Evolutionary conservation across 2,888 invertebrate species (phyloP).

Genomic region (Spicauda simplicius): DNA sequence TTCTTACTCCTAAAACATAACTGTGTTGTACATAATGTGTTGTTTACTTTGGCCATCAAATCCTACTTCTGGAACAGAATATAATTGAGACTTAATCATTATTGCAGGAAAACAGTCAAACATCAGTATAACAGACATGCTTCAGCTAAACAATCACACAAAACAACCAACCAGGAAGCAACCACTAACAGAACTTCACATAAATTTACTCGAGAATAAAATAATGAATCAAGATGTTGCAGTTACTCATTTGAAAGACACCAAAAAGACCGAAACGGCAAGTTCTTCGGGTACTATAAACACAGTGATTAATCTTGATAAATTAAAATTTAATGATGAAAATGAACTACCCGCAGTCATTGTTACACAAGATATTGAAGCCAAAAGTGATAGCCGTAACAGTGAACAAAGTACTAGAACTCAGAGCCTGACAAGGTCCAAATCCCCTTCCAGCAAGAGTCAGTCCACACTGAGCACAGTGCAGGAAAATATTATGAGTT

Average conservation of each 20-base stretch:
- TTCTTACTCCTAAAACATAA: no score
- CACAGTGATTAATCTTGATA: conserved; percentile 64
- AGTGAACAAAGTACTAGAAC: conserved; percentile 42
- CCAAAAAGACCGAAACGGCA: conserved; percentile 59
- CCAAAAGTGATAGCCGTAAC: conserved; percentile 31
- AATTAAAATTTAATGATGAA: conserved; percentile 51
- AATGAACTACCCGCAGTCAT: conserved; percentile 54
- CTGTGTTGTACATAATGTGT: no score
- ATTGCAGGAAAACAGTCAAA: conserved; percentile 68
- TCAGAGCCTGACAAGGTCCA: conserved; percentile 55
- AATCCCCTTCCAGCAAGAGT: conserved; percentile 70
- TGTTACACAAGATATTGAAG: conserved; percentile 49
- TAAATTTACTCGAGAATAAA: conserved; percentile 58
- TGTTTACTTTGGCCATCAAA: no score
- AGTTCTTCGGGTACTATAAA: conserved; percentile 65
- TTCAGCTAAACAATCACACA: conserved; percentile 60
- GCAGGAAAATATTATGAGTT: conserved; percentile 66
- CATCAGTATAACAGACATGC: conserved; percentile 66
- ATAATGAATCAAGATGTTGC: conserved; percentile 48
- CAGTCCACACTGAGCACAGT: conserved; percentile 72
- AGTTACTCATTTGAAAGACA: conserved; percentile 62
- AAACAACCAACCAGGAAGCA: conserved; percentile 56
- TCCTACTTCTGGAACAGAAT: no score
- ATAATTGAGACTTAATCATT: conserved; percentile 8
- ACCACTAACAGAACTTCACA: conserved; percentile 62